Evolutionary conservation across 1,140 invertebrate species (phyloP).

Genomic region (Drosophila punjabiensis): DNA sequence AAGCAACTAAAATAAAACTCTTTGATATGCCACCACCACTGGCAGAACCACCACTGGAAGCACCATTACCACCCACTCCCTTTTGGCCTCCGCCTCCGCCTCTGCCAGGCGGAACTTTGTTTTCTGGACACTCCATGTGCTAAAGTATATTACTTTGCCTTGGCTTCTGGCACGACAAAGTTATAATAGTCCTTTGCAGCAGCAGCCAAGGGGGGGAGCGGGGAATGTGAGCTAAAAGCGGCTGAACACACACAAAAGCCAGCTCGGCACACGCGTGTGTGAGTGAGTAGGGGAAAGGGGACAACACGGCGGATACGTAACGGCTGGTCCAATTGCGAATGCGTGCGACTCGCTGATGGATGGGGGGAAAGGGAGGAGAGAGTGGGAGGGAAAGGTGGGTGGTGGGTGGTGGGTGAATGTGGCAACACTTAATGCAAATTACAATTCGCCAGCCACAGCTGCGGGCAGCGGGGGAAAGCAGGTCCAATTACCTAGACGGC

Average conservation of each 20-base stretch:
- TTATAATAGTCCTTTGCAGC: constrained; percentile 76
- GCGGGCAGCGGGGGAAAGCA: constrained; percentile 2
- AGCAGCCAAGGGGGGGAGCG: constrained; percentile 5
- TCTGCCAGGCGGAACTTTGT: constrained; percentile 39
- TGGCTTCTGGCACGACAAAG: constrained; percentile 69
- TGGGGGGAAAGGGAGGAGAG: not conserved
- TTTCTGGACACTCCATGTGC: constrained; percentile 59
- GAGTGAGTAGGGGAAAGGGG: not conserved
- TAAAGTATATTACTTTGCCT: constrained; percentile 60
- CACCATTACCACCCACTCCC: not conserved
- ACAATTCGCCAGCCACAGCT: constrained; percentile 68
- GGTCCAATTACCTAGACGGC: constrained; percentile 72
- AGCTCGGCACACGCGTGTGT: not conserved
- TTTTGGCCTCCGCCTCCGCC: too few relatives aligned
- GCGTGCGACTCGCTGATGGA: constrained; percentile 24
- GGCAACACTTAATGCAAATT: constrained; percentile 81
- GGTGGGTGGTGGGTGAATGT: constrained; percentile 20
- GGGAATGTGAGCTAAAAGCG: constrained; percentile 8
- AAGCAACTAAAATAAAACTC: constrained; percentile 51
- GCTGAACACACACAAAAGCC: constrained; percentile 30
- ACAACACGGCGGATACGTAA: constrained; percentile 48
- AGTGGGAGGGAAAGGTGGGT: not conserved
- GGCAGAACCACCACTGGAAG: not conserved
- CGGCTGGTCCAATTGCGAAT: constrained; percentile 40
- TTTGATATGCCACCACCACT: constrained; percentile 30